Base-by-base conservation (phyloP, 1,140 invertebrate genomes). In the Drosophila takahashii region DNA sequence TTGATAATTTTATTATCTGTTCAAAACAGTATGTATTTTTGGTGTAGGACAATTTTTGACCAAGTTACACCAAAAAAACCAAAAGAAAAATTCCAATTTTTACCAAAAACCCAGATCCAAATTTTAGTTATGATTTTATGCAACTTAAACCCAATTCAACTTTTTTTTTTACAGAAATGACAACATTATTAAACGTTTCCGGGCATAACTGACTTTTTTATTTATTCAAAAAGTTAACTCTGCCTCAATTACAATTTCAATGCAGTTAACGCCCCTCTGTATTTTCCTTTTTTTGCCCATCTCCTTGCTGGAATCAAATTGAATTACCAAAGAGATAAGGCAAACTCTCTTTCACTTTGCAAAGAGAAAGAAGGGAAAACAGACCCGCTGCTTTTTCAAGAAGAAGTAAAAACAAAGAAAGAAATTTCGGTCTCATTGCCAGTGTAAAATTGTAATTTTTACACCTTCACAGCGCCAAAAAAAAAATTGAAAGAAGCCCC, bases 401-500 rank as follows among this genome's bases (percentile, higher is more conserved):
- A 47, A 39, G 18, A 41, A 39, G 11, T 13, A 29, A 27, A 58
- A 48, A 16, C 11, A 29, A 27, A 50, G 27, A 42, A 27, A 8
- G 27, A 51, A 50, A 64, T 45, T 64, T 66, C 27, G 16, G 42
- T 65, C 59, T 50, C 44, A 65, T 66, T 61, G 66, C 18, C 53
- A 59, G 64, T 81, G 67, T 61, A 66, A 86, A 86, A 51, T 67
- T 85, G 81, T 85, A 86, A 85, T 86, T 85, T 81, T 86, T 75
- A 86, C 81, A 86, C 81, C 81, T 85, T 86, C 64, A 78, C 81
- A 77, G 72, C 52, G 76, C 74, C 34, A 8, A 18, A 52, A 18
- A 36, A 4, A 39, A 6, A 7, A 41, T 7, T 10, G 18, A 22
- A 18, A 3, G 41, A 10, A 18, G 8, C 9, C 6, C 18, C n/a